Evolutionary conservation across 35 echinoderm and acorn worm species (phyloP), one percentile per base, ranked within the genome.

Genomic region (Ophioderma brevispina): DNA sequence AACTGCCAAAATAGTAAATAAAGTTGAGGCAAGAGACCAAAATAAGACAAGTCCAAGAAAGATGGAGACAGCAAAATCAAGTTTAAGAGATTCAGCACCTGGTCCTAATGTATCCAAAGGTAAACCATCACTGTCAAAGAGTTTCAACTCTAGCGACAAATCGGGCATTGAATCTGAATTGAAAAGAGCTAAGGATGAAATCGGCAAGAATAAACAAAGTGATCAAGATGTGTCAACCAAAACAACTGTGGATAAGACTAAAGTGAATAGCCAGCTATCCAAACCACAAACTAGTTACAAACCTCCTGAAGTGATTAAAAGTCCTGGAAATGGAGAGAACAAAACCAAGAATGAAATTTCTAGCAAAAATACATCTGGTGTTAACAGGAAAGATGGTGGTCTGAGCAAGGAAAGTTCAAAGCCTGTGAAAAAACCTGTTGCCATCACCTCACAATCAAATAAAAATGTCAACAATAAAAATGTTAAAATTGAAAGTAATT

Each of bases 71-170:
- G 59, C 17, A 1, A 70, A 70, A 25, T 13, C 59, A 70, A 70
- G 59, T 30, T 70, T 70, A 17, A 46, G 5, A 4, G 59, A 70
- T 25, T 70, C 59, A 30, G 59, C 59, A 70, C 59, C 59, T 70
- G 28, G 83, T n/a, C 31, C 63, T 34, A 52, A 70, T 52, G 35
- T 59, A 31, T 85, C 83, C 31, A 85, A 85, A 35, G 83, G 83
- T 43, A 59, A 33, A 0, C 83, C 83, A 1, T 85, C 52, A 0
- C 55, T 85, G 28, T 63, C 83, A 0, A 85, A 85, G 36, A 85
- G 83, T 59, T 85, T 85, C 38, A 59, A 59, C 32, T 85, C 83
- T 0, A 59, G 83, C 31, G 36, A 52, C 36, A 70, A 70, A 25
- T 19, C 8, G 17, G 35, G 36, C 23, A 36, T 85, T 8, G 32